Percentiles rank a stretch among this genome's conserved stretches.
phyloP scores from a whole-genome alignment of 2,113 vertebrate genomes.

The Datnioides undecimradiatus region DNA sequence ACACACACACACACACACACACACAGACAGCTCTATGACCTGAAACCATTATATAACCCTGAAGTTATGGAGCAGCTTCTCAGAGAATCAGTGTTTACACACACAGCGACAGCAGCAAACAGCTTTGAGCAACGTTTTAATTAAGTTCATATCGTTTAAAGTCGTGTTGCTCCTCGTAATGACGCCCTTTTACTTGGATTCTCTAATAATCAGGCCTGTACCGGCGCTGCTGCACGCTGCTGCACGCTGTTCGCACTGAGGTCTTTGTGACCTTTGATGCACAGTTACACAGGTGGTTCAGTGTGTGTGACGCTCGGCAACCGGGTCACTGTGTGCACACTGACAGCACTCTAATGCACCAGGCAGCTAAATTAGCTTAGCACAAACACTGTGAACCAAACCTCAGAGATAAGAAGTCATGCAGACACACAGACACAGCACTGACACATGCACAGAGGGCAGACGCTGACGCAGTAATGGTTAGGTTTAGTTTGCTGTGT shows the following conservation, averaged over 20 bases:
- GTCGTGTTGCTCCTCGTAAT: not conserved
- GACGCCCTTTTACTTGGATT: not conserved
- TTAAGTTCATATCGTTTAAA: conserved; percentile 5
- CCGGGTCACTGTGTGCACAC: too few species aligned
- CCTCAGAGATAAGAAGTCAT: not conserved
- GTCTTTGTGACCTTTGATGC: conserved; percentile 1
- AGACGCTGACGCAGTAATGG: too few species aligned
- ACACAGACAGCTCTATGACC: not conserved
- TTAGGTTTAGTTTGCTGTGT: too few species aligned
- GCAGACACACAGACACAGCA: too few species aligned
- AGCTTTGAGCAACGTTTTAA: conserved; percentile 24
- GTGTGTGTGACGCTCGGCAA: too few species aligned
- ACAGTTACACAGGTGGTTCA: too few species aligned
- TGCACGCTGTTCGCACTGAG: not conserved
- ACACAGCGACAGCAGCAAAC: not conserved
- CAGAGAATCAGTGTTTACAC: not conserved
- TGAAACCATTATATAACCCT: not conserved
- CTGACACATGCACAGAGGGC: too few species aligned
- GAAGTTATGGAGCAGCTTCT: not conserved
- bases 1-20: not conserved
- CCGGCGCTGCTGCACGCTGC: fast-evolving
- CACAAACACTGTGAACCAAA: too few species aligned
- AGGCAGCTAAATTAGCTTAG: too few species aligned
- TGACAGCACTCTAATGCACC: too few species aligned
- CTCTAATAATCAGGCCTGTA: not conserved